Conservation (phyloP, 2,797 vertebrate species). For the Miichthys miiuy region DNA sequence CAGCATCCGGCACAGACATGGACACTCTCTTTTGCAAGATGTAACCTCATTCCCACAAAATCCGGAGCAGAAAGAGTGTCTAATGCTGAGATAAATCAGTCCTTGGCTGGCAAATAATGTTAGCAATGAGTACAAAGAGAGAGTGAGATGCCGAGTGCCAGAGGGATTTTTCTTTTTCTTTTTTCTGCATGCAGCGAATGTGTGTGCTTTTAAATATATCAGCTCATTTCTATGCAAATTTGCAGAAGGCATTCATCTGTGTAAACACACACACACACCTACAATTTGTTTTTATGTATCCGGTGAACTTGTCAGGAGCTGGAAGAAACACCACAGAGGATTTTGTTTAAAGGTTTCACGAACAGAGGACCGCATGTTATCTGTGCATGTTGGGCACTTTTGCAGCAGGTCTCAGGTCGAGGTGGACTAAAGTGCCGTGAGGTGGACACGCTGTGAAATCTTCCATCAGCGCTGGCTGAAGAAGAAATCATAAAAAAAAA, state of each 20-base stretch:
- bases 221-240: constrained; percentile 58
- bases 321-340: background rate
- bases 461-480: constrained; percentile 22
- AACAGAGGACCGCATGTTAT: background rate
- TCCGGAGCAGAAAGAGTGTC: constrained; percentile 21
- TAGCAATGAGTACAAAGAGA: constrained; percentile 53
- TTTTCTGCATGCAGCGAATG: constrained; percentile 25
- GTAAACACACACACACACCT: background rate
- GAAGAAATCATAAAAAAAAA: constrained; percentile 13
- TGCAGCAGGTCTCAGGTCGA: background rate
- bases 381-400: background rate
- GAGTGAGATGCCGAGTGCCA: constrained; percentile 43
- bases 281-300: background rate
- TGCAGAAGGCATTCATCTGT: constrained; percentile 39
- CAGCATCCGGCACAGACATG: background rate
- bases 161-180: constrained; percentile 41
- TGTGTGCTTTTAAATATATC: constrained; percentile 44
- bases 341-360: background rate
- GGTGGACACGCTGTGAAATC: constrained; percentile 43
- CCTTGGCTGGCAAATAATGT: constrained; percentile 66
- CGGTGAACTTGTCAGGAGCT: constrained; percentile 1
- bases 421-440: constrained; percentile 27
- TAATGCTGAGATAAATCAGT: constrained; percentile 58
- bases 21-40: constrained; percentile 16
- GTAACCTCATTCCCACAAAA: constrained; percentile 50